phyloP scores from a whole-genome alignment of 1,140 invertebrate species.

The Druon quercuslanigerum region DNA sequence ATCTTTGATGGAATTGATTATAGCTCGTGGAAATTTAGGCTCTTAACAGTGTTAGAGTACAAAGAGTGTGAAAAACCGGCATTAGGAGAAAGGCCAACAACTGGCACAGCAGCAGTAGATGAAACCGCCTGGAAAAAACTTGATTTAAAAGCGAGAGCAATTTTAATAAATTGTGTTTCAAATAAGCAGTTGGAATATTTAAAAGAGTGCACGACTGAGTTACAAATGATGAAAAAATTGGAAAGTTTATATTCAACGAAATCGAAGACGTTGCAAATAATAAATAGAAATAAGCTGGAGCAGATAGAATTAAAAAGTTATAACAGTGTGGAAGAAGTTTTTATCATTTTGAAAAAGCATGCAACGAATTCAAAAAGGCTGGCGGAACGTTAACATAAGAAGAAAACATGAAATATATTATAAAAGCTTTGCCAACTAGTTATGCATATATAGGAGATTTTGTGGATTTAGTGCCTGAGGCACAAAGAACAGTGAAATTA shows the following conservation, averaged over 20 bases:
- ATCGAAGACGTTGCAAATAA: constrained; percentile 43
- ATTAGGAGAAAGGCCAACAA: not conserved
- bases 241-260: constrained; percentile 36
- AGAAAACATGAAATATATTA: constrained; percentile 65
- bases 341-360: constrained; percentile 62
- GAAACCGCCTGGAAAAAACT: constrained; percentile 36
- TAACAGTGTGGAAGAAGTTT: constrained; percentile 58
- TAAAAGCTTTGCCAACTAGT: constrained; percentile 52
- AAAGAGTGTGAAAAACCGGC: constrained; percentile 8
- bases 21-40: constrained; percentile 39
- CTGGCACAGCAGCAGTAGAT: too few relatives aligned
- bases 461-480: constrained; percentile 49
- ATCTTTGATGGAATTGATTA: constrained; percentile 44
- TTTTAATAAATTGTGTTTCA: constrained; percentile 41
- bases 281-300: constrained; percentile 37
- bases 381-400: constrained; percentile 59
- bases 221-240: constrained; percentile 40
- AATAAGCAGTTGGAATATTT: constrained; percentile 44
- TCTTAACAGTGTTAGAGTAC: constrained; percentile 42
- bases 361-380: constrained; percentile 59
- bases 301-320: constrained; percentile 45
- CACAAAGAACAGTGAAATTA: constrained; percentile 68
- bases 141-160: constrained; percentile 44
- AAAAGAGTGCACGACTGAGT: not conserved
- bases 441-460: constrained; percentile 38